Base-by-base conservation (phyloP, 2,888 invertebrate genomes). In the Muschampia plurimacula region DNA sequence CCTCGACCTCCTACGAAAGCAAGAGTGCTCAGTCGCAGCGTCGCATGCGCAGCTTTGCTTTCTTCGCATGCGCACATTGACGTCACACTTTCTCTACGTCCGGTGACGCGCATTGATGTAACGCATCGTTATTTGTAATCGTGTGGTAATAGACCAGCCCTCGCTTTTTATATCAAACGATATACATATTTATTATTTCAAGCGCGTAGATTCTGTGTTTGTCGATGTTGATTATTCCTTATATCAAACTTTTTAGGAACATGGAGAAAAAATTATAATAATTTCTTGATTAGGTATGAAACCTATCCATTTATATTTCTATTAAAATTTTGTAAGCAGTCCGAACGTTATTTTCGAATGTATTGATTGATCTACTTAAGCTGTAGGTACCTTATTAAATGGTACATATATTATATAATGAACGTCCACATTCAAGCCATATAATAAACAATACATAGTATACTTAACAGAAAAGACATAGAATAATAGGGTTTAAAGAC, bases 21-120 rank as follows among this genome's bases (percentile, higher is more conserved):
- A 93, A 93, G 84, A 93, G 81, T 81, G 78, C 57, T 63, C 76
- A 78, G 66, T 49, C 13, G 82, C 83, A 74, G 82, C 86, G 87
- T 83, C 91, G 92, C 91, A 86, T 86, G 90, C 92, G 91, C 92
- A 91, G 81, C 84, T 83, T 82, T 91, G 89, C 93, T 93, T 92
- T 93, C 93, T 93, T 92, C 86, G 89, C 86, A 86, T 87, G 89
- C 87, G 88, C 88, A 81, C 83, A 13, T 13, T 87, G 89, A 91
- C 93, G 92, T 93, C 92, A 92, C 80, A 89, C 93, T 93, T 93
- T 93, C 93, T 86, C 90, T 80, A 79, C 82, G 81, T 79, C 77
- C 86, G 84, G 82, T 91, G 93, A 92, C 91, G 91, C 84, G 84
- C 79, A 77, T 83, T 89, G 88, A 89, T 89, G 89, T 91, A 92